Base-by-base conservation (phyloP, 2,888 invertebrate genomes). In the Sphecodes monilicornis region DNA sequence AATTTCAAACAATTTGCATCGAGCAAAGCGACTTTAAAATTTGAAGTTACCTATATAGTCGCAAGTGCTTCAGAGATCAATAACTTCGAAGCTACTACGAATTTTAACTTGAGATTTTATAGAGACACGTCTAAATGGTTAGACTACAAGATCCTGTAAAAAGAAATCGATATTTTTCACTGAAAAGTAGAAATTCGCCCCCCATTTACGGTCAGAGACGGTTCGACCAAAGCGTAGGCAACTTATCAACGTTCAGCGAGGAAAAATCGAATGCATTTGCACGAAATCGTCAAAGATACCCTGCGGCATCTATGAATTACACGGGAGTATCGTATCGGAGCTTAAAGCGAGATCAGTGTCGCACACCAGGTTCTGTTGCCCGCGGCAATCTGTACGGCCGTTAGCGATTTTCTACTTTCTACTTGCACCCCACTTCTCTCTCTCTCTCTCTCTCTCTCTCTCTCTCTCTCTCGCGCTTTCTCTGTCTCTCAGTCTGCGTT, bases 291-390 rank as follows among this genome's bases (percentile, higher is more conserved):
- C 77, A 71, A 64, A 78, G 78, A 26, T 13, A 11, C 78, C 64
- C 26, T n/a, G 66, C 32, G 64, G 57, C 43, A 46, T 16, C 57
- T 76, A 43, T 43, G 71, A 43, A 71, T 64, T 36, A 29, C 39
- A 60, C 36, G 18, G 41, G 39, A 50, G 60, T 64, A 43, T 72
- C 72, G 71, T 72, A 71, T 78, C 57, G 78, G 72, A 64, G 64
- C 64, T 78, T 72, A 72, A 72, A 29, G 71, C 43, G 39, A 43
- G 71, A 78, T 78, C 78, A 43, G 64, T 46, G 64, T 60, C 70
- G 69, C n/a, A n/a, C 50, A 64, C 11, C 22, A 29, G 60, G 46
- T 68, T 68, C 32, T 72, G 46, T 39, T n/a, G 43, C 50, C 22
- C 54, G 76, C 18, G 71, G 57, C 60, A 54, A 60, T 57, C 70